Conservation (phyloP, 2,113 vertebrate genomes). For the Rousettus leschenaultii region DNA sequence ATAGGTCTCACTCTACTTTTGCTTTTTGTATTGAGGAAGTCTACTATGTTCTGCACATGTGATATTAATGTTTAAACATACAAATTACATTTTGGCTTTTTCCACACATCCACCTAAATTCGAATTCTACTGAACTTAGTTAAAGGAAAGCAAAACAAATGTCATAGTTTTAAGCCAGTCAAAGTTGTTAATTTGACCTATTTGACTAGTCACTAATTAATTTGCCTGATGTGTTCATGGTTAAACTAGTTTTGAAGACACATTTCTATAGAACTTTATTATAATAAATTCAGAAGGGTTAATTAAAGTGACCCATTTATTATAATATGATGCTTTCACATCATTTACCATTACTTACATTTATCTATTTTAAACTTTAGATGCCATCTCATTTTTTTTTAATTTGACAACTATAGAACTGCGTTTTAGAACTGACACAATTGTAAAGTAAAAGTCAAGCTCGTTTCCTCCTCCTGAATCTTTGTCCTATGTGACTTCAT, state of each 20-base stretch:
- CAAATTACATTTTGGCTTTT: background rate
- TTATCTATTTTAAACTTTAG: background rate
- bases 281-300: background rate
- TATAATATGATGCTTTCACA: background rate
- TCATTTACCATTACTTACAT: background rate
- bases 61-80: background rate
- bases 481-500: background rate
- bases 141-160: conserved; percentile 18
- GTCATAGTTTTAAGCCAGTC: background rate
- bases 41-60: background rate
- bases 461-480: background rate
- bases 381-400: background rate
- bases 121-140: background rate
- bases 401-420: background rate
- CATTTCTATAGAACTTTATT: background rate
- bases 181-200: background rate
- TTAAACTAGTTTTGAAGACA: background rate
- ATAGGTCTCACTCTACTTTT: background rate
- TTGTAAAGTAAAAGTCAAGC: background rate
- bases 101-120: background rate
- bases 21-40: background rate
- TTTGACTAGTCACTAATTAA: background rate
- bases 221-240: background rate
- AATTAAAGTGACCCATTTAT: background rate
- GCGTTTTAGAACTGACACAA: background rate